Percentiles rank a stretch among this genome's conserved stretches.
phyloP scores from a whole-genome alignment of 2,797 vertebrate species.

The Eulemur rubriventer region DNA sequence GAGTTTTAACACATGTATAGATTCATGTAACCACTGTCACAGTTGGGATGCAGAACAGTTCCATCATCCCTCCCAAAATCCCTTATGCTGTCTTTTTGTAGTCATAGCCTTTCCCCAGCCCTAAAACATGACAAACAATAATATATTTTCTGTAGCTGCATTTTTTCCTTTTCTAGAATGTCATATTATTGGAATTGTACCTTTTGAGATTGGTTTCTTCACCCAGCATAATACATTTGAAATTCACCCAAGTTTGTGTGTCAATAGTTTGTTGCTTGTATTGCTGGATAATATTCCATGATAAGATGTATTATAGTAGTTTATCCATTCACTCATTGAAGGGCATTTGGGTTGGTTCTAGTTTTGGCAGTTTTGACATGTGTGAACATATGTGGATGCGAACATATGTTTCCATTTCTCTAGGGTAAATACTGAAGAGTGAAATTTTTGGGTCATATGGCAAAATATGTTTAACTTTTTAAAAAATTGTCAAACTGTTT shows the following conservation, averaged over 20 bases:
- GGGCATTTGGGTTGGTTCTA: neutral
- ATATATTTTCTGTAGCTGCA: neutral
- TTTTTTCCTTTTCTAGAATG: neutral
- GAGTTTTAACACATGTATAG: neutral
- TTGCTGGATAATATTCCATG: neutral
- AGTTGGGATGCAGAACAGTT: neutral
- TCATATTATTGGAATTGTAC: neutral
- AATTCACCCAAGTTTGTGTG: neutral
- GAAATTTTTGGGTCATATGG: neutral
- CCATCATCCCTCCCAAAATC: neutral
- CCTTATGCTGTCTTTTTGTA: neutral
- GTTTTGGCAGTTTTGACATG: neutral
- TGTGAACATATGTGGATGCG: neutral
- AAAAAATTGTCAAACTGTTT: neutral
- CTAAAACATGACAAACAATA: neutral
- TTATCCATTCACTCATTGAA: neutral
- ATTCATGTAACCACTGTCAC: neutral
- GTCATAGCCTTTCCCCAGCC: neutral
- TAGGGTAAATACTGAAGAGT: neutral
- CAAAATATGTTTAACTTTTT: neutral
- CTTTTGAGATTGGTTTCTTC: neutral
- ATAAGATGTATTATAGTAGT: neutral
- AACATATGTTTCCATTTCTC: slow-evolving; percentile 11
- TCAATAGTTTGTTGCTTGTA: neutral
- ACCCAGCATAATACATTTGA: neutral